Evolutionary conservation across 2,797 vertebrate species (phyloP).

Genomic region (Pangasius krempfi): DNA sequence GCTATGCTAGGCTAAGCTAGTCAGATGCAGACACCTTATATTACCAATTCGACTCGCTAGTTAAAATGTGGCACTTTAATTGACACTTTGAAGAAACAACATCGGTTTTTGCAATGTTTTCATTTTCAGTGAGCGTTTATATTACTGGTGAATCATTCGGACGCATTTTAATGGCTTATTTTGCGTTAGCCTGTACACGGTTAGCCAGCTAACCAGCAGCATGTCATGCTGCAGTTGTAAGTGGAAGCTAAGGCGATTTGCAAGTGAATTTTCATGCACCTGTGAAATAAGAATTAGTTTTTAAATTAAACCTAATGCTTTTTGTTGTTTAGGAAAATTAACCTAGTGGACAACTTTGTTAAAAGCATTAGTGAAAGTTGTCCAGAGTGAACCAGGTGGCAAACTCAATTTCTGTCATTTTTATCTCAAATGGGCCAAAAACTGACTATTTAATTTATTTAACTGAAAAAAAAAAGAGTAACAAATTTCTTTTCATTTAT

Average conservation of each 20-base stretch:
- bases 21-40: neutral
- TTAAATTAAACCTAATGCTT: neutral
- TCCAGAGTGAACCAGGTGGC: neutral
- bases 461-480: neutral
- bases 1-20: slow-evolving; percentile 58
- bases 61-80: neutral
- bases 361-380: neutral
- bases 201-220: slow-evolving; percentile 10
- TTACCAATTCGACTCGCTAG: neutral
- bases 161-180: neutral
- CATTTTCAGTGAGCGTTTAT: neutral
- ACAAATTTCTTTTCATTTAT: neutral
- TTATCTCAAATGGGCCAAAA: neutral
- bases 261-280: neutral
- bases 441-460: neutral
- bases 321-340: neutral
- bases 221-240: neutral
- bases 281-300: neutral
- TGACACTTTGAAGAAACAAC: neutral
- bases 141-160: no score
- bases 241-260: neutral
- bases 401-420: neutral
- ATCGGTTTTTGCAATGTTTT: neutral
- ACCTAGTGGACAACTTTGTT: neutral
- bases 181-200: neutral